Evolutionary conservation across 2,113 vertebrate genomes (phyloP).

Genomic region (Apodemus sylvaticus): DNA sequence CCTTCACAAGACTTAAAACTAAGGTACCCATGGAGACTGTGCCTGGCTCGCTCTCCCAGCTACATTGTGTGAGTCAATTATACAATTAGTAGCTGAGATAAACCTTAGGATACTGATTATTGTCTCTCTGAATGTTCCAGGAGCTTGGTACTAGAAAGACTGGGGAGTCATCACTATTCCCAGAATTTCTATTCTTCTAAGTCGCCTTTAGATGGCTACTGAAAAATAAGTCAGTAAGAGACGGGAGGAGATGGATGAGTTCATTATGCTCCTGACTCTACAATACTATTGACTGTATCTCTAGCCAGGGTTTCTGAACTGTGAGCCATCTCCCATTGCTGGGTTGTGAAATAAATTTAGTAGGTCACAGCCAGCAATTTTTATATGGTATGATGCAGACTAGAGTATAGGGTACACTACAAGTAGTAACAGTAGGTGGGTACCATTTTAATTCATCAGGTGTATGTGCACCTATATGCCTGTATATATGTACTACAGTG

Average conservation of each 20-base stretch:
- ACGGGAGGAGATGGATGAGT: not conserved
- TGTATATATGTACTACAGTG: not conserved
- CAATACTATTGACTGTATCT: not conserved
- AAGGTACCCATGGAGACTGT: not conserved
- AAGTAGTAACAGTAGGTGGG: not conserved
- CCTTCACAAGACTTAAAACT: not conserved
- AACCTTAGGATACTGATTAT: not conserved
- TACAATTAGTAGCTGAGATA: not conserved
- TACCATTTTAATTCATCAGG: not conserved
- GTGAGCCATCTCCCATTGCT: not conserved
- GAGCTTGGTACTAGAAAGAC: not conserved
- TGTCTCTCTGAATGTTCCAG: not conserved
- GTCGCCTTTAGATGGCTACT: not conserved
- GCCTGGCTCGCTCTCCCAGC: not conserved
- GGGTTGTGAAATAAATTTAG: not conserved
- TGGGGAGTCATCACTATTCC: not conserved
- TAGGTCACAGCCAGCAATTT: not conserved
- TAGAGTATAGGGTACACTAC: not conserved
- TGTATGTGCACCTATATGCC: not conserved
- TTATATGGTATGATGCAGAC: not conserved
- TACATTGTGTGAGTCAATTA: not conserved
- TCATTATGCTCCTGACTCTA: not conserved
- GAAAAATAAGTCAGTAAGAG: not conserved
- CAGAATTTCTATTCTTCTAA: conserved; percentile 39
- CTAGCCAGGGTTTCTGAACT: not conserved